Evolutionary conservation across 2,888 invertebrate species (phyloP), one percentile per base, ranked within the genome.

Genomic region (Endotricha flammealis): DNA sequence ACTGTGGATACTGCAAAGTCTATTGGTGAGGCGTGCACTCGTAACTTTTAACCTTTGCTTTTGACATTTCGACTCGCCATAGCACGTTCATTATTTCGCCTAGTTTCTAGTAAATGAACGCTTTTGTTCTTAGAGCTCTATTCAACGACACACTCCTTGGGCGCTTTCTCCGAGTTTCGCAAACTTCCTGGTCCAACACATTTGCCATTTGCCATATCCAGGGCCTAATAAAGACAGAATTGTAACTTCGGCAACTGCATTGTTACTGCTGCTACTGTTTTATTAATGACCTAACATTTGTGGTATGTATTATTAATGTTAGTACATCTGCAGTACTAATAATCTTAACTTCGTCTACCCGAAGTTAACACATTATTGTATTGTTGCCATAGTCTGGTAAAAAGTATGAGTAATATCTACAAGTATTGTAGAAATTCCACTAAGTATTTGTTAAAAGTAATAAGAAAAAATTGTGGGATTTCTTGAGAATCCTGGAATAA

Each of bases 21-120:
- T 46, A 54, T 49, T 51, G 50, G 51, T 50, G 47, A 50, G 49
- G 51, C 50, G 46, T 66, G 69, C 67, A 64, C 67, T 64, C 66
- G 50, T 76, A 72, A 76, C 75, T 64, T 80, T 77, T 80, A 76
- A 80, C 79, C 80, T 80, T 80, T 79, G 71, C 73, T 65, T 77
- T 66, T 80, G 77, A 78, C 80, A 80, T 83, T 80, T 79, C 62
- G 68, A 63, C 67, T 52, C 53, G 49, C 58, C 65, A 73, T 68
- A 72, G 62, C 62, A 61, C 66, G 68, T 68, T 74, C 75, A 77
- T 78, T 78, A 82, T 78, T 73, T 72, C 65, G 64, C 71, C 61
- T 62, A 71, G 71, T 68, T 74, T 72, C 68, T 55, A 74, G 66
- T 66, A 79, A 81, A 80, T 75, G 73, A 79, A 75, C 69, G 68